phyloP scores from a whole-genome alignment of 2,888 invertebrate species.

The Acanthococcus lagerstroemiae region DNA sequence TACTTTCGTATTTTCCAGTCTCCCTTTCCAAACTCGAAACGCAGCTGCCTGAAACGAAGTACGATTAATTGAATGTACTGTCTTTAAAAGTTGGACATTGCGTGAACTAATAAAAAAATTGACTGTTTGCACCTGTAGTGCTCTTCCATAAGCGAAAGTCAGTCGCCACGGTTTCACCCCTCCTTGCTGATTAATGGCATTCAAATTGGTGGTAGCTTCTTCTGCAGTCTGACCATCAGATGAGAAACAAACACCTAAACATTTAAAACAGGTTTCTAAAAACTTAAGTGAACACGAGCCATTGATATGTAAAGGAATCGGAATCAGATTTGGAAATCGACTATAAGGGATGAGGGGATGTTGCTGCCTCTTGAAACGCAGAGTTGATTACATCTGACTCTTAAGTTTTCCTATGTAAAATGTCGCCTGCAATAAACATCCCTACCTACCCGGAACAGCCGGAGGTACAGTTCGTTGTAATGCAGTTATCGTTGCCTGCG shows the following conservation, averaged over 20 bases:
- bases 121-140: conserved; percentile 52
- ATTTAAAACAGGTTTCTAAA: neutral
- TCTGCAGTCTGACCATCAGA: conserved; percentile 98
- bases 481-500: conserved; percentile 84
- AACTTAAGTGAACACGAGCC: neutral
- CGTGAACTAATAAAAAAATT: neutral
- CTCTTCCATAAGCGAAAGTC: conserved; percentile 96
- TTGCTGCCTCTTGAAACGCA: no score
- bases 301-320: neutral
- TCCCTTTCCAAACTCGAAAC: conserved; percentile 87
- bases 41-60: conserved; percentile 67
- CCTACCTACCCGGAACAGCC: conserved; percentile 71
- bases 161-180: conserved; percentile 93
- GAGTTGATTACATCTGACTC: no score
- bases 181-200: conserved; percentile 79
- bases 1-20: conserved; percentile 70
- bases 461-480: conserved; percentile 87
- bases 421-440: no score
- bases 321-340: neutral
- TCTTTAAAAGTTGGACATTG: neutral
- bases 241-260: conserved; percentile 84
- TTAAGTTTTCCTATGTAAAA: no score
- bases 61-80: neutral
- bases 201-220: conserved; percentile 89
- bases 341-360: neutral